Conservation (phyloP, 2,797 vertebrate species). For the Leucoraja ocellata region DNA sequence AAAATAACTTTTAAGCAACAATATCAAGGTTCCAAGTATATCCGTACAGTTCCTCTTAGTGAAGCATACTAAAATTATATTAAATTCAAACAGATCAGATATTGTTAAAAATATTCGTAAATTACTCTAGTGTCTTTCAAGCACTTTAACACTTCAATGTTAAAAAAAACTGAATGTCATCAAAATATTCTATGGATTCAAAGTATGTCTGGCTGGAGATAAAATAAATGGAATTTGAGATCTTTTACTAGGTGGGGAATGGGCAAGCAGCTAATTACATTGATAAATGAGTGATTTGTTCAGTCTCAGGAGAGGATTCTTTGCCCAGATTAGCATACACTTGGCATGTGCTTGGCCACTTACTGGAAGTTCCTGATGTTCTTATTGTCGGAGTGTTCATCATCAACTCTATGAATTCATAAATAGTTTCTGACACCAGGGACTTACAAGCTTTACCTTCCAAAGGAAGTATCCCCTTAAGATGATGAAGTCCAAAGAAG, state of each 20-base stretch:
- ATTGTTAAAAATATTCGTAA: background rate
- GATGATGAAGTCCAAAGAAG: conserved; percentile 45
- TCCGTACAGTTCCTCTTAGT: background rate
- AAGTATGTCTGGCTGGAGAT: conserved; percentile 46
- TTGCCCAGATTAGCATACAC: conserved; percentile 49
- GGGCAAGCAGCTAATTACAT: conserved; percentile 52
- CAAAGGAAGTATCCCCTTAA: conserved; percentile 42
- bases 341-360: conserved; percentile 50
- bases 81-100: background rate
- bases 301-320: conserved; percentile 50
- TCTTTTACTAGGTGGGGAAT: conserved; percentile 50
- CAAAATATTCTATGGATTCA: background rate
- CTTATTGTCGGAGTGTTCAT: conserved; percentile 46
- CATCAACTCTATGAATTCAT: conserved; percentile 44
- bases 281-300: conserved; percentile 50
- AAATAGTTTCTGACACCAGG: conserved; percentile 46
- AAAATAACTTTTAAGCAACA: background rate
- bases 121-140: background rate
- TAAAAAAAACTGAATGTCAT: conserved; percentile 10
- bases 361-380: conserved; percentile 49
- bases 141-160: background rate
- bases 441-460: conserved; percentile 44
- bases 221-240: conserved; percentile 52
- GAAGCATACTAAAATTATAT: background rate
- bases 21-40: background rate